A percentile compares a stretch with the other conserved stretches of the same genome.
phyloP scores from a whole-genome alignment of 2,888 invertebrate genomes.

The Prionchulus punctatus region DNA sequence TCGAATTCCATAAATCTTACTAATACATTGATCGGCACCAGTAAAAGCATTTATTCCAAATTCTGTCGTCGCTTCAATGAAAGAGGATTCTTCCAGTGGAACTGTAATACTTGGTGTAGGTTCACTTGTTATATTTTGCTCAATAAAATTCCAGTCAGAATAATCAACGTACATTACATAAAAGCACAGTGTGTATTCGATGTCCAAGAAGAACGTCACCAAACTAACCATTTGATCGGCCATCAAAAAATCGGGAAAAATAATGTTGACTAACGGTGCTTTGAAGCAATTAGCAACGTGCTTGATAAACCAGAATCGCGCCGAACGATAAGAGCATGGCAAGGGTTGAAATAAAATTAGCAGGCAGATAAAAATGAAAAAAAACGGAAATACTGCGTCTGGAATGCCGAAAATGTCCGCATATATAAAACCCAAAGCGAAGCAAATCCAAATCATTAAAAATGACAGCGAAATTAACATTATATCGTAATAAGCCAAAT shows the following conservation, averaged over 20 bases:
- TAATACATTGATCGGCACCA: not conserved
- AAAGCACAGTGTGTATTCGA: conserved; percentile 70
- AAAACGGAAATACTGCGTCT: conserved; percentile 57
- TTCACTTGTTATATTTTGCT: not conserved
- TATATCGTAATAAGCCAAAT: conserved; percentile 54
- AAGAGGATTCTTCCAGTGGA: not conserved
- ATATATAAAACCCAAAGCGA: conserved; percentile 55
- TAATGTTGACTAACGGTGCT: conserved; percentile 80
- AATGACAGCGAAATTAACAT: too few species aligned
- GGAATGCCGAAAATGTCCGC: conserved; percentile 71
- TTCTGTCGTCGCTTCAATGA: not conserved
- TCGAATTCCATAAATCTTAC: not conserved
- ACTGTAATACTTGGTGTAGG: not conserved
- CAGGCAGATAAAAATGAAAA: conserved; percentile 1
- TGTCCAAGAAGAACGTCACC: conserved; percentile 66
- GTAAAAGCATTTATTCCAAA: too few species aligned
- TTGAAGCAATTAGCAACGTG: conserved; percentile 45
- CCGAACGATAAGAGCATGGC: conserved; percentile 9
- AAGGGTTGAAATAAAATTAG: not conserved
- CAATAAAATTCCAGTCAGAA: conserved; percentile 7
- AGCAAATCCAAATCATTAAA: too few species aligned
- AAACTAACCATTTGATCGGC: conserved; percentile 92
- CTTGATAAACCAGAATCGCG: not conserved
- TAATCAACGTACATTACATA: not conserved
- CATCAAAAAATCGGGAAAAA: conserved; percentile 96